A percentile compares a stretch with the other conserved stretches of the same genome.
Evolutionary conservation across 2,797 vertebrate species (phyloP).

Genomic region (Darevskia mixta): DNA sequence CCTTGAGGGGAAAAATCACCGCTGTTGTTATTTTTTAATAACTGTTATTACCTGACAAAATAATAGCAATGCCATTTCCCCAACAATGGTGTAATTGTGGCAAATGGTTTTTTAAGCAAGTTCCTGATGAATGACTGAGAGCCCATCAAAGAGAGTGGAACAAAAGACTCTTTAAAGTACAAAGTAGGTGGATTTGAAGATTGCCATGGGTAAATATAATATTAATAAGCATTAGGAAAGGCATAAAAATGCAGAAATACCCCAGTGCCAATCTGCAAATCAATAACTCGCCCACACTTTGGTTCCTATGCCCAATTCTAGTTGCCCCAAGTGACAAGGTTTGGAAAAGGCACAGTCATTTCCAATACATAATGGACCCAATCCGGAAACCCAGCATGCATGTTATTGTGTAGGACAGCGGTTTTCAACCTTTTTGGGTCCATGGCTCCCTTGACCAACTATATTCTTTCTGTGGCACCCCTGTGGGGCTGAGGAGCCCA

Average conservation of each 20-base stretch:
- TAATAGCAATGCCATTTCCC: slow-evolving; percentile 9
- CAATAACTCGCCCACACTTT: slow-evolving; percentile 7
- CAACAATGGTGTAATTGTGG: slow-evolving; percentile 2
- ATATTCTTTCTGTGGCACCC: too few species aligned
- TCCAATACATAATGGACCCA: background rate
- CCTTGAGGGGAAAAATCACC: background rate
- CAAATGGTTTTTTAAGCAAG: background rate
- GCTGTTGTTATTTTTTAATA: slow-evolving; percentile 16
- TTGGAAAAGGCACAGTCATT: background rate
- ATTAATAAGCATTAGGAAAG: slow-evolving; percentile 5
- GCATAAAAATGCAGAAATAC: background rate
- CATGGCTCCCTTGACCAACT: too few species aligned
- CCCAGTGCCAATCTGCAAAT: background rate
- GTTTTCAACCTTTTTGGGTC: too few species aligned
- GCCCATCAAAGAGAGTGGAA: background rate
- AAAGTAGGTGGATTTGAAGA: slow-evolving; percentile 6
- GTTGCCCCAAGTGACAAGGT: background rate
- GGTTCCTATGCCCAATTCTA: background rate
- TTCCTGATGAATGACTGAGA: slow-evolving; percentile 7
- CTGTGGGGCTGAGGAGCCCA: too few species aligned
- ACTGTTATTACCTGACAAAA: background rate
- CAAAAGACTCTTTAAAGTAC: background rate
- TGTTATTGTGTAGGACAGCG: background rate
- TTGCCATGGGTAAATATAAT: slow-evolving; percentile 3
- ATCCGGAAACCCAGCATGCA: background rate